Evolutionary conservation across 2,888 invertebrate species (phyloP).

Genomic region (Fragum fragum): DNA sequence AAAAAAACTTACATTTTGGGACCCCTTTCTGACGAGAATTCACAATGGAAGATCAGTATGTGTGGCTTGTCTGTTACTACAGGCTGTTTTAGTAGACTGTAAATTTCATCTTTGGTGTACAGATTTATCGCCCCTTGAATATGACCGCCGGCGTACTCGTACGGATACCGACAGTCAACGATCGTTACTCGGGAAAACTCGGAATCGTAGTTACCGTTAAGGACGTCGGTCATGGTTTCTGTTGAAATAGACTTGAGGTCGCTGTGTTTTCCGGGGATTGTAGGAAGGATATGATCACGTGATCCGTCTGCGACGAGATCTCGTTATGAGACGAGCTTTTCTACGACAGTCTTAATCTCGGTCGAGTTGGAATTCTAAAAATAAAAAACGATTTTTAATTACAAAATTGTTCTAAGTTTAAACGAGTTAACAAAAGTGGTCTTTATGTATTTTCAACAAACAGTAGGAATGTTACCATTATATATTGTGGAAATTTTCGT

Average conservation of each 20-base stretch:
- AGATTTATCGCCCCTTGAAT: slow-evolving; percentile 53
- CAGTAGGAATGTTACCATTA: background rate
- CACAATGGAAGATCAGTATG: slow-evolving; percentile 66
- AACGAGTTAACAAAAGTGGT: background rate
- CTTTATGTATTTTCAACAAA: background rate
- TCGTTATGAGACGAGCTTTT: slow-evolving; percentile 42
- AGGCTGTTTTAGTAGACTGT: slow-evolving; percentile 35
- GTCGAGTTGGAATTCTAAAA: slow-evolving; percentile 2
- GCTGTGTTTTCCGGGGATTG: slow-evolving; percentile 74
- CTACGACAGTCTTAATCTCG: slow-evolving; percentile 64
- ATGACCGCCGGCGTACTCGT: slow-evolving; percentile 59
- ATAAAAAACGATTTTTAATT: background rate
- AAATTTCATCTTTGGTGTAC: slow-evolving; percentile 57
- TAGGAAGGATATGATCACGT: slow-evolving; percentile 74
- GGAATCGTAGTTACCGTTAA: slow-evolving; percentile 42
- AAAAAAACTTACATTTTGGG: slow-evolving; percentile 68
- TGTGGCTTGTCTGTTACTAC: slow-evolving; percentile 55
- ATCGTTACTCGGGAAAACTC: slow-evolving; percentile 40
- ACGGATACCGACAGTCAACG: slow-evolving; percentile 60
- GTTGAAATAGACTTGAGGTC: slow-evolving; percentile 81
- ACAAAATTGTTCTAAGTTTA: background rate
- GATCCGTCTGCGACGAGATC: slow-evolving; percentile 58
- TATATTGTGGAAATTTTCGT: background rate
- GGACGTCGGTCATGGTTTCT: slow-evolving; percentile 64
- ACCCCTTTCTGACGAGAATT: slow-evolving; percentile 65